Base-by-base conservation (phyloP, 2,888 invertebrate species). In the Poecilobothrus nobilitatus region DNA sequence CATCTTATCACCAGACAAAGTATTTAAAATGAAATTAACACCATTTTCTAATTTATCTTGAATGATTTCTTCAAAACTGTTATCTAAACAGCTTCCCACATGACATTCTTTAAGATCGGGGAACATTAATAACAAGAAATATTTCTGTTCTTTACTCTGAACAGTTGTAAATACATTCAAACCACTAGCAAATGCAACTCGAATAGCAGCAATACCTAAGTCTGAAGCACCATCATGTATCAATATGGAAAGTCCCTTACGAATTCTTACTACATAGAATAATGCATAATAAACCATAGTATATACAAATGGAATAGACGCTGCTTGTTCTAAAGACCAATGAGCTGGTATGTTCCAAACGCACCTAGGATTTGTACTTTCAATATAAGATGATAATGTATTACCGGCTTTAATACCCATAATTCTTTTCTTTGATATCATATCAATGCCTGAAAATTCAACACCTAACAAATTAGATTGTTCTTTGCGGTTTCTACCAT, bases 221-320 rank as follows among this genome's bases (percentile, higher is more conserved):
- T 86, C 87, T 63, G 86, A 86, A 72, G 84, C 84, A 10, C 82
- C 81, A 3, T 81, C 77, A 71, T 81, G 80, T 37, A 83, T 77
- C 53, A 83, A 71, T 37, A 84, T 72, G 41, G 78, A 78, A 68
- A 82, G 79, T 0, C 84, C 84, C 70, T 76, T 76, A 73, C 79
- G 79, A 74, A 87, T 82, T 71, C 82, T 79, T 63, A 87, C 89
- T 70, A 84, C 79, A 20, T 85, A 77, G 66, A 87, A 79, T 71
- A 96, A 85, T 68, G 95, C 94, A 82, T 95, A 95, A 83, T 92
- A 88, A 78, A 78, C 84, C 3, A 88, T 88, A 22, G 84, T 80
- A 73, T 89, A 90, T 8, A 85, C 88, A 8, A 85, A 84, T 1
- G 89, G 89, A 2, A 89, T 83, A 1, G 89, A 87, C 0, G 87